phyloP scores from a whole-genome alignment of 1,140 invertebrate species.

The Drosophila ironensis region DNA sequence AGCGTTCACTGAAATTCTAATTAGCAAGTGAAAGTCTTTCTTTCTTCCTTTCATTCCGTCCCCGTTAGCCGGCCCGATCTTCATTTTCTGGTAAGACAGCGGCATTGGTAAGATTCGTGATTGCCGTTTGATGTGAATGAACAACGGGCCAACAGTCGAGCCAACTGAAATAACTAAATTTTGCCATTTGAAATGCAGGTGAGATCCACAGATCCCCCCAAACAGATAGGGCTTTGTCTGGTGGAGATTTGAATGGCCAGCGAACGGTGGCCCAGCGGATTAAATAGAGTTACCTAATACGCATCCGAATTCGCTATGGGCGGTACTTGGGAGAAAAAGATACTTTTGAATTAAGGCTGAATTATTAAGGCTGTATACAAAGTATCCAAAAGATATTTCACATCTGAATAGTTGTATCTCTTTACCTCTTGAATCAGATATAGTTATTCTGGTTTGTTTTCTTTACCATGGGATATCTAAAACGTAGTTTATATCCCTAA shows the following conservation, averaged over 20 bases:
- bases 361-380: no score
- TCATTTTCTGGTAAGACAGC: conserved; percentile 34
- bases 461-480: no score
- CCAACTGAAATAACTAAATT: conserved; percentile 6
- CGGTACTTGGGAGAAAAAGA: neutral
- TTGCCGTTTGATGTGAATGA: conserved; percentile 23
- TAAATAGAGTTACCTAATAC: conserved; percentile 30
- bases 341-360: neutral
- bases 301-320: neutral
- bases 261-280: conserved; percentile 11
- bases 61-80: conserved; percentile 36
- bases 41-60: neutral
- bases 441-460: no score
- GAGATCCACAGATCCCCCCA: conserved; percentile 18
- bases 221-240: conserved; percentile 10
- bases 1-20: conserved; percentile 66
- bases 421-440: no score
- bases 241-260: conserved; percentile 24
- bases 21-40: conserved; percentile 71
- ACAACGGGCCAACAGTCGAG: conserved; percentile 8
- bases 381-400: no score
- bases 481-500: no score
- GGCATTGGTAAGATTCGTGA: conserved; percentile 12
- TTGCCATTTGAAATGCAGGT: conserved; percentile 27
- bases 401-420: no score